Evolutionary conservation across 1,140 invertebrate species (phyloP).

Genomic region (Drosophila tropicalis): DNA sequence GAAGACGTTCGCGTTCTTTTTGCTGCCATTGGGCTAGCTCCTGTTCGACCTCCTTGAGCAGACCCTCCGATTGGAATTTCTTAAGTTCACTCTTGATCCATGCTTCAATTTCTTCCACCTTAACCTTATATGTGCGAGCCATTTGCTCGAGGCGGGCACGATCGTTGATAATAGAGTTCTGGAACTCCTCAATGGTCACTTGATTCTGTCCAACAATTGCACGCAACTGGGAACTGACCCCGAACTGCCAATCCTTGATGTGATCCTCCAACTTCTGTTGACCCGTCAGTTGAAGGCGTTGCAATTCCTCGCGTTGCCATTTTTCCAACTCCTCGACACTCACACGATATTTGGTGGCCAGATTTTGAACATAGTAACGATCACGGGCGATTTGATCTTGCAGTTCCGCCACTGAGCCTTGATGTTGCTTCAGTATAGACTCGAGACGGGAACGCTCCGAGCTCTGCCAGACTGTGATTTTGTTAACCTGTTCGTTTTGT

Average conservation of each 20-base stretch:
- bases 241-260: slow-evolving; percentile 74
- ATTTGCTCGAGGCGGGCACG: slow-evolving; percentile 65
- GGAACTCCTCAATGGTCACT: slow-evolving; percentile 76
- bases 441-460: slow-evolving; percentile 73
- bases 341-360: slow-evolving; percentile 75
- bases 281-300: slow-evolving; percentile 62
- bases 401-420: slow-evolving; percentile 67
- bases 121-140: slow-evolving; percentile 71
- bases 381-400: slow-evolving; percentile 69
- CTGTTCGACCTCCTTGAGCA: slow-evolving; percentile 72
- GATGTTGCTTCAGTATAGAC: slow-evolving; percentile 65
- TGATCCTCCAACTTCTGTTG: slow-evolving; percentile 66
- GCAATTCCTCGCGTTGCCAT: slow-evolving; percentile 72
- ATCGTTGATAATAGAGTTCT: slow-evolving; percentile 68
- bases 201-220: slow-evolving; percentile 69
- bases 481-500: slow-evolving; percentile 70
- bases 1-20: slow-evolving; percentile 68
- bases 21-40: slow-evolving; percentile 73
- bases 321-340: slow-evolving; percentile 77
- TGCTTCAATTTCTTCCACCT: slow-evolving; percentile 71
- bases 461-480: slow-evolving; percentile 72
- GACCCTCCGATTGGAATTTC: slow-evolving; percentile 71
- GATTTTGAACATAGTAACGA: slow-evolving; percentile 65
- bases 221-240: slow-evolving; percentile 62
- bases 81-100: slow-evolving; percentile 74